Evolutionary conservation across 2,888 invertebrate genomes (phyloP).

Genomic region (Petrolisthes cinctipes): DNA sequence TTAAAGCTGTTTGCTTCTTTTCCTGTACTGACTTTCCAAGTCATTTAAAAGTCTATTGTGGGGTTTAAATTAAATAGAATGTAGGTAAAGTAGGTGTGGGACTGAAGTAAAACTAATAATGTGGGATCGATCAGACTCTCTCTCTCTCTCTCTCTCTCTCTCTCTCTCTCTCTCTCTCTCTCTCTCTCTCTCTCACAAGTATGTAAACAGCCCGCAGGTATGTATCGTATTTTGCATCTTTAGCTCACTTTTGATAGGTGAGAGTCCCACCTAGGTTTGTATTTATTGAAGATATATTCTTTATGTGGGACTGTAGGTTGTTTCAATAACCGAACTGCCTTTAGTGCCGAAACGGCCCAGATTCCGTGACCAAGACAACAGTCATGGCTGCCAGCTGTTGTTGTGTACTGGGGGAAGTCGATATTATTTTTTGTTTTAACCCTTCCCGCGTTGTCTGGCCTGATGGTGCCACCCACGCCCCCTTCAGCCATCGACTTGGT

Average conservation of each 20-base stretch:
- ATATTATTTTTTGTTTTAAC: not conserved
- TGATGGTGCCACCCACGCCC: not conserved
- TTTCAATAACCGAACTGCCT: no score
- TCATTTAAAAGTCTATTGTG: no score
- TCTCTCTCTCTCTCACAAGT: not conserved
- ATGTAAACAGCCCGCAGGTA: not conserved
- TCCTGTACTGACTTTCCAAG: no score
- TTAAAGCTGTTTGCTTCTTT: no score
- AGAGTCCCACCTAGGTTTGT: no score
- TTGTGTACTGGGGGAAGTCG: not conserved
- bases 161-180: slow-evolving; percentile 20
- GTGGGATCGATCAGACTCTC: not conserved
- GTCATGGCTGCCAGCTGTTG: not conserved
- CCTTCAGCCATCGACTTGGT: not conserved
- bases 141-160: slow-evolving; percentile 15
- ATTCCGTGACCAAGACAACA: not conserved
- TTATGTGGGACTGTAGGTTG: no score
- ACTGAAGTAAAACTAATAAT: not conserved
- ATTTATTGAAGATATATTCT: no score
- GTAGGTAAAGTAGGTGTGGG: no score
- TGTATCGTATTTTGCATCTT: no score
- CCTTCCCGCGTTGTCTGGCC: not conserved
- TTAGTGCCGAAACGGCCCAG: not conserved
- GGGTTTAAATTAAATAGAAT: no score
- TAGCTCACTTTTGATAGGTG: no score